phyloP scores from a whole-genome alignment of 2,888 invertebrate genomes.

The Lamellibrachia columna region DNA sequence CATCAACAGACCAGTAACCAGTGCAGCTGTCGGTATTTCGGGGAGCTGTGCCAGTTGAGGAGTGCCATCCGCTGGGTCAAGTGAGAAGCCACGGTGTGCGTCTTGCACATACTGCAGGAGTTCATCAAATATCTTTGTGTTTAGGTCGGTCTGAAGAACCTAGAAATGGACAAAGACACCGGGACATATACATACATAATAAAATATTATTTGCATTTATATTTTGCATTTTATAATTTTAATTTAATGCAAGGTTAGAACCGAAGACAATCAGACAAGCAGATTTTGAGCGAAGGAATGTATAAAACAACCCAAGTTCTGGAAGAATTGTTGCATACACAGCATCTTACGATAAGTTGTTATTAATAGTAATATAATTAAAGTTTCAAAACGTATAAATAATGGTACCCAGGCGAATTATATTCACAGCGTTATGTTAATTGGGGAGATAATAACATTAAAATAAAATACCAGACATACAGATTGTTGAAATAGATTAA shows the following conservation, averaged over 20 bases:
- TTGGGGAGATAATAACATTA: background rate
- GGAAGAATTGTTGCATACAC: no score
- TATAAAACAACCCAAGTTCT: no score
- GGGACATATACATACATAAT: background rate
- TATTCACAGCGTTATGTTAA: background rate
- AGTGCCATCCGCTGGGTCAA: constrained; percentile 24
- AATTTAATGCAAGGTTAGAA: background rate
- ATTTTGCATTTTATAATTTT: background rate
- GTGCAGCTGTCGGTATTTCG: constrained; percentile 60
- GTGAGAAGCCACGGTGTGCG: constrained; percentile 43
- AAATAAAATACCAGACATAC: background rate
- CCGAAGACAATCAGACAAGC: background rate
- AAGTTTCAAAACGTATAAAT: background rate
- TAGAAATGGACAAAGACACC: constrained; percentile 28
- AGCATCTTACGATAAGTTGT: background rate
- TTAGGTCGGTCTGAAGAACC: constrained; percentile 55
- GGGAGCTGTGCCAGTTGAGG: constrained; percentile 21
- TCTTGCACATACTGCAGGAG: constrained; percentile 49
- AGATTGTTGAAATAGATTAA: background rate
- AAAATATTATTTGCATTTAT: background rate
- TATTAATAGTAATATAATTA: background rate
- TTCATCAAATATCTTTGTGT: constrained; percentile 59
- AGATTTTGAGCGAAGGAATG: background rate
- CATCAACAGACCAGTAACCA: constrained; percentile 51
- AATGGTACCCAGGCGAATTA: background rate